These are phyloP conservation scores for Latrodectus hesperus DNA, from an alignment of 2,888 invertebrate species.

Conservation along the genomic window DNA sequence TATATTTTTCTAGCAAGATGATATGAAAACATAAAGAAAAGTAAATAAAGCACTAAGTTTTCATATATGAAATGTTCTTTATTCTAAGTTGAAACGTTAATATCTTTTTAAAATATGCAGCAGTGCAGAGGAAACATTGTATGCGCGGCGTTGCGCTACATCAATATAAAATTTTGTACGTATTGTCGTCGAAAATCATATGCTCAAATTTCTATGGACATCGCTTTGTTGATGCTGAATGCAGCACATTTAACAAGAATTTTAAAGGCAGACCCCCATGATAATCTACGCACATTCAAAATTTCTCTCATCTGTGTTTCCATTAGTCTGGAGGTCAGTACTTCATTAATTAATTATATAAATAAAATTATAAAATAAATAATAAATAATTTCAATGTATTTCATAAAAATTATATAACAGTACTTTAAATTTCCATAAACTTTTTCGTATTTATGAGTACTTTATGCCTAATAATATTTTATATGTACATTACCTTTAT, in stretches of 20 bases:
- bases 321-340: constrained; percentile 55
- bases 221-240: constrained; percentile 54
- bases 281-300: constrained; percentile 40
- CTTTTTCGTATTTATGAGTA: too few species aligned
- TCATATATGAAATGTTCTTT: too few species aligned
- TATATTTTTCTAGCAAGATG: too few species aligned
- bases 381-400: too few species aligned
- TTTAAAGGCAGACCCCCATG: constrained; percentile 10
- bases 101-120: constrained; percentile 4
- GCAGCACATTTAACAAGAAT: constrained; percentile 39
- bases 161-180: constrained; percentile 43
- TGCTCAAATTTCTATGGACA: constrained; percentile 45
- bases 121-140: constrained; percentile 39
- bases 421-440: too few species aligned
- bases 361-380: too few species aligned
- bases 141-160: constrained; percentile 31
- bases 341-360: neutral
- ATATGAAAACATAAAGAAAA: too few species aligned
- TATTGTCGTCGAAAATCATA: constrained; percentile 55
- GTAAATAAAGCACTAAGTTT: too few species aligned
- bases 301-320: constrained; percentile 34
- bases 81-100: neutral
- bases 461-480: too few species aligned
- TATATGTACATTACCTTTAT: too few species aligned
- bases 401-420: too few species aligned